Percentiles rank a stretch among this genome's conserved stretches.
Evolutionary conservation across 2,888 invertebrate species (phyloP).

Genomic region (Drosophila conformis): DNA sequence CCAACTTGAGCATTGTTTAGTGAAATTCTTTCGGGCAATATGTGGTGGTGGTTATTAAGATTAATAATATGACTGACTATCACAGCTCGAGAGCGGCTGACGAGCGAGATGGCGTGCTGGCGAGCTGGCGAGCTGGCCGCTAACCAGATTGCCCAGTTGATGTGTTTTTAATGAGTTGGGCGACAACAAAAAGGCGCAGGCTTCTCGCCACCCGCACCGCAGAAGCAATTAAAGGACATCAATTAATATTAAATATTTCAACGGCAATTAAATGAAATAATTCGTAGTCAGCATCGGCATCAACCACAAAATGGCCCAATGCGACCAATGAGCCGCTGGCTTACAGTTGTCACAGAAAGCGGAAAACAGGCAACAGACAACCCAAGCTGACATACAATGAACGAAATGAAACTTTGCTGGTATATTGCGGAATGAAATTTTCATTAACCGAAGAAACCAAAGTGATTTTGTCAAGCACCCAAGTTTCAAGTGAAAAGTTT

Average conservation of each 20-base stretch:
- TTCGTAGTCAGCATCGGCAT: constrained; percentile 49
- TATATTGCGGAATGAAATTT: constrained; percentile 65
- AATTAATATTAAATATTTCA: constrained; percentile 82
- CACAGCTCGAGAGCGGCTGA: constrained; percentile 2
- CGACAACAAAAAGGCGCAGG: constrained; percentile 11
- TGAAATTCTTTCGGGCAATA: constrained; percentile 62
- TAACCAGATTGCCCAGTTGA: constrained; percentile 45
- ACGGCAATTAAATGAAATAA: constrained; percentile 74
- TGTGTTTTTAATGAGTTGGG: constrained; percentile 77
- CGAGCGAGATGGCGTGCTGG: constrained; percentile 1
- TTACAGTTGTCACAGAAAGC: constrained; percentile 28
- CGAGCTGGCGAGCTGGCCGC: background rate
- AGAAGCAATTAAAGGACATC: constrained; percentile 75
- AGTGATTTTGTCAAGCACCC: constrained; percentile 62
- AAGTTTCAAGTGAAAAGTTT: constrained; percentile 73
- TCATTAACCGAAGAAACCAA: constrained; percentile 76
- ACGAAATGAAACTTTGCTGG: constrained; percentile 56
- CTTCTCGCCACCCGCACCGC: constrained; percentile 18
- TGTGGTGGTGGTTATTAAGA: constrained; percentile 72
- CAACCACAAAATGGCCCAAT: constrained; percentile 55
- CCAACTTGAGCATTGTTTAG: constrained; percentile 55
- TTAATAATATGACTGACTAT: constrained; percentile 64
- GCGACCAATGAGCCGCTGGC: constrained; percentile 43
- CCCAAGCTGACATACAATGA: constrained; percentile 16
- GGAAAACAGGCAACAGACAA: background rate